Evolutionary conservation across 2,888 invertebrate species (phyloP), one percentile per base, ranked within the genome.

Genomic region (Tromatobia lineatoria): DNA sequence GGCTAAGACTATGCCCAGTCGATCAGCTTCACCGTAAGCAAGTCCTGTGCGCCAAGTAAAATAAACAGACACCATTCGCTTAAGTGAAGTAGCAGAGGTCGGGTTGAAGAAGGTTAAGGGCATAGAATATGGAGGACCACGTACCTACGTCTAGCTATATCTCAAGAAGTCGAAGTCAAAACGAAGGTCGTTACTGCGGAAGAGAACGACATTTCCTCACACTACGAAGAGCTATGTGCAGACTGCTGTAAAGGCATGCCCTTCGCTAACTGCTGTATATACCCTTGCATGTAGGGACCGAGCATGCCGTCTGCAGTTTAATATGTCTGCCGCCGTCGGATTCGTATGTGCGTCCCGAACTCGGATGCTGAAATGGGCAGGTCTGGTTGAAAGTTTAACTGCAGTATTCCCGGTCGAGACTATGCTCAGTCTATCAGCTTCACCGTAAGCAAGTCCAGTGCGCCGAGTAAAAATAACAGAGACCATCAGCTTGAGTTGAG

Each of bases 101-200:
- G 66, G 34, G 13, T n/a, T 34, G 47, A 66, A 70, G 54, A 57
- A 38, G 69, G 59, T 61, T 61, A 61, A n/a, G 34, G 8, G 59
- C 29, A 8, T 42, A 75, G 34, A 45, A 69, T 70, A 25, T 23
- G 61, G 13, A 75, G 47, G 18, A 74, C 74, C 69, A 34, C 57
- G 52, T 54, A 57, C 54, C 54, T 8, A 25, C n/a, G n/a, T 42
- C 23, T 42, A 61, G 54, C 13, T 71, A 50, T 61, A 61, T 34
- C 34, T 29, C 23, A 71, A 54, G 54, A 42, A 74, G 59, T 47
- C 57, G n/a, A n/a, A 42, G 45, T 54, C 57, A 57, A 73, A 74
- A 61, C 29, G 20, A 29, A 6, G 45, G 61, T 47, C 47, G 61
- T 34, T 73, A 47, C 47, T 74, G 25, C 23, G 18, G 45, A 45